These are phyloP conservation scores for Poecilia gillii DNA, from an alignment of 2,797 vertebrate genomes.

Conservation along the genomic window DNA sequence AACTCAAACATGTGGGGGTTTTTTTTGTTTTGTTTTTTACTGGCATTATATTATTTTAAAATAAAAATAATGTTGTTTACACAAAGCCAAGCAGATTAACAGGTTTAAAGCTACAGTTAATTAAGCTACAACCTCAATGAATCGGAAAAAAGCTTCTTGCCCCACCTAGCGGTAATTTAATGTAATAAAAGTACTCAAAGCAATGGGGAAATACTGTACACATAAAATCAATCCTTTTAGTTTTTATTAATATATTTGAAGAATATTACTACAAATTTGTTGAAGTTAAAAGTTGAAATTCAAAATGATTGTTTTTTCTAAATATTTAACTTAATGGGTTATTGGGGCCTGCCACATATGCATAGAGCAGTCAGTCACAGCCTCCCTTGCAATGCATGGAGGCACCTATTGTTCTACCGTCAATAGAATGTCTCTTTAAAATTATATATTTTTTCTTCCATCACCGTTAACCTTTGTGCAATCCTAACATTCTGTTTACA, in stretches of 20 bases:
- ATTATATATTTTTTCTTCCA: too few relatives aligned
- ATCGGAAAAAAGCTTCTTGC: conserved; percentile 14
- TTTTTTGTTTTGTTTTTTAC: background rate
- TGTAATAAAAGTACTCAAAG: background rate
- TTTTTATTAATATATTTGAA: background rate
- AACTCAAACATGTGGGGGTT: background rate
- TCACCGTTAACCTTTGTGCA: too few relatives aligned
- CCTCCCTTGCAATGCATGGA: too few relatives aligned
- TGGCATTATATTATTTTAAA: background rate
- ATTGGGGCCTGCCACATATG: too few relatives aligned
- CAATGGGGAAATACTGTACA: background rate
- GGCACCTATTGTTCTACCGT: too few relatives aligned
- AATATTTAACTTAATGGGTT: background rate
- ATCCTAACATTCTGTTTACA: too few relatives aligned
- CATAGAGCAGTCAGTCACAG: too few relatives aligned
- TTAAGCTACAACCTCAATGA: background rate
- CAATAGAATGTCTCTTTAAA: too few relatives aligned
- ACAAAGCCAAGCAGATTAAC: background rate
- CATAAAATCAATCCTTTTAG: background rate
- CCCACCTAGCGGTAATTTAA: conserved; percentile 51
- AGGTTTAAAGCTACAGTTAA: conserved; percentile 3
- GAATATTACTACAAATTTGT: background rate
- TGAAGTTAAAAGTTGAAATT: background rate
- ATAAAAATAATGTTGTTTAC: background rate
- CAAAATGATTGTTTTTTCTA: background rate